Conservation (phyloP, 2,888 invertebrate species). For the Ernsta delagoae region DNA sequence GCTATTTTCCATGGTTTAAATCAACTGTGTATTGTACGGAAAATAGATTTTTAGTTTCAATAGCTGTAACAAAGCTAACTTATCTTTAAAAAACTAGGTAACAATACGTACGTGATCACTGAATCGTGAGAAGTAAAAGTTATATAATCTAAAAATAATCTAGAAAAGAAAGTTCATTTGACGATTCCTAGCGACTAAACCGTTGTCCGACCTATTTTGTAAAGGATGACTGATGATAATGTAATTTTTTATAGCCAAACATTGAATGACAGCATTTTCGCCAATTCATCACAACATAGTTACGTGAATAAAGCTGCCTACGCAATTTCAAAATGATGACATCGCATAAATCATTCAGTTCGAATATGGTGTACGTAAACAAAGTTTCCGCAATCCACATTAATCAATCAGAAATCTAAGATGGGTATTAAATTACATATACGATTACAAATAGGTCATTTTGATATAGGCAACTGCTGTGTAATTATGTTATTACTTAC, state of each 20-base stretch:
- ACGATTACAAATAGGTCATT: constrained; percentile 35
- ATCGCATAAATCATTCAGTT: constrained; percentile 7
- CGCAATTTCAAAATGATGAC: constrained; percentile 20
- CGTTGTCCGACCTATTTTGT: constrained; percentile 21
- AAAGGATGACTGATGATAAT: constrained; percentile 22
- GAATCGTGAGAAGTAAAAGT: constrained; percentile 44
- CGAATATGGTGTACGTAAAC: constrained; percentile 13
- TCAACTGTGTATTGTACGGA: no score
- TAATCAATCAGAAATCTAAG: constrained; percentile 30
- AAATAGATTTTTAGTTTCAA: no score
- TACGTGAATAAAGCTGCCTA: constrained; percentile 37
- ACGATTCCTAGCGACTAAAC: constrained; percentile 29
- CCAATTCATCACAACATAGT: constrained; percentile 45
- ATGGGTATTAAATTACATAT: constrained; percentile 27
- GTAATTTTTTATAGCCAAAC: background rate
- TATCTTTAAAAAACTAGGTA: constrained; percentile 20
- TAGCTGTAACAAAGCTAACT: no score
- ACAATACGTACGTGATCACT: constrained; percentile 42
- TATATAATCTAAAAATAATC: constrained; percentile 41
- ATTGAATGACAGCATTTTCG: constrained; percentile 27
- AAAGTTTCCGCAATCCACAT: constrained; percentile 32
- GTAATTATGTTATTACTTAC: constrained; percentile 25
- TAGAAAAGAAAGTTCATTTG: constrained; percentile 47
- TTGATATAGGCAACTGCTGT: constrained; percentile 26
- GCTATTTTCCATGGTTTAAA: no score